Conservation (phyloP, 2,888 invertebrate genomes). For the Icerya purchasi region DNA sequence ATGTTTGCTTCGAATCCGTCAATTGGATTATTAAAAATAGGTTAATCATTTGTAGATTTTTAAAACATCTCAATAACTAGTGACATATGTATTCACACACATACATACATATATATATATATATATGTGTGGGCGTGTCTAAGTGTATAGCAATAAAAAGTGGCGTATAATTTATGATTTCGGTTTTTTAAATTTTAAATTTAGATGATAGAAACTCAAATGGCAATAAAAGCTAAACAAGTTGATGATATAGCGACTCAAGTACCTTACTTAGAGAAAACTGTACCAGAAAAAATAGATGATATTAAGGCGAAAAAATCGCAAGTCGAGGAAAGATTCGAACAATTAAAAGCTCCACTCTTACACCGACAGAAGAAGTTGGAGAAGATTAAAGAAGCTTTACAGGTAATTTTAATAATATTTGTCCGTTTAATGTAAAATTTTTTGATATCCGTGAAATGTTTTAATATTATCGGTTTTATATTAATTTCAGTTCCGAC, state of each 20-base stretch:
- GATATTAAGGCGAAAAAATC: slow-evolving; percentile 88
- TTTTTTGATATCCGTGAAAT: neutral
- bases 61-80: too few relatives aligned
- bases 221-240: slow-evolving; percentile 85
- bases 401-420: slow-evolving; percentile 32
- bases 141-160: too few relatives aligned
- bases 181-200: slow-evolving; percentile 11
- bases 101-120: too few relatives aligned
- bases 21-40: too few relatives aligned
- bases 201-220: slow-evolving; percentile 84
- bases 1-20: too few relatives aligned
- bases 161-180: too few relatives aligned
- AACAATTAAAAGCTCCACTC: slow-evolving; percentile 81
- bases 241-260: slow-evolving; percentile 89
- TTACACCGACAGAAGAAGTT: slow-evolving; percentile 69
- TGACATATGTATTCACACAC: too few relatives aligned
- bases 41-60: too few relatives aligned
- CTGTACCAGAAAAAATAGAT: slow-evolving; percentile 87
- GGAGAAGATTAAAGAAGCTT: slow-evolving; percentile 94
- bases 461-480: slow-evolving; percentile 1
- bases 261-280: slow-evolving; percentile 78
- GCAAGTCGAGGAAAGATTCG: slow-evolving; percentile 82
- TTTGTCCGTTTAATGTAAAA: neutral
- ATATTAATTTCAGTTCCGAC: slow-evolving; percentile 49
- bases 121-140: too few relatives aligned